Conservation (phyloP, 2,797 vertebrate genomes). For the Chelidonichthys spinosus region DNA sequence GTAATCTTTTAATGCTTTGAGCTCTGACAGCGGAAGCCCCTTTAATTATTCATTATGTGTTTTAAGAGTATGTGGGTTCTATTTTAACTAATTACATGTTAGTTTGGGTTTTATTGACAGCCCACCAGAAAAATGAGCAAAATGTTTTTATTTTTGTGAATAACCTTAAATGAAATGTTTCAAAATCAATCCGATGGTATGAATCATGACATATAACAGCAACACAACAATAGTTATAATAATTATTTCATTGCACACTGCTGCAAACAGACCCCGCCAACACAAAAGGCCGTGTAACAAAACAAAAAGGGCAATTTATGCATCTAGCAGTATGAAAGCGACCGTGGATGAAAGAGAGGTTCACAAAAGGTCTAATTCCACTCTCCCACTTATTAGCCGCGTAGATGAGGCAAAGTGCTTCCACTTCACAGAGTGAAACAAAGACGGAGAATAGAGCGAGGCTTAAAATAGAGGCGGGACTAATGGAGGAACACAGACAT, state of each 20-base stretch:
- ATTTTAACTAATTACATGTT: too few relatives aligned
- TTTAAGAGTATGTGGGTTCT: too few relatives aligned
- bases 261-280: constrained; percentile 1
- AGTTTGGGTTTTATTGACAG: too few relatives aligned
- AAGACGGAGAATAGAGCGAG: constrained; percentile 62
- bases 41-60: too few relatives aligned
- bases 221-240: background rate
- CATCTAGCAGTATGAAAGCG: constrained; percentile 41
- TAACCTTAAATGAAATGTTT: too few relatives aligned
- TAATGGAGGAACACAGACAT: constrained; percentile 30
- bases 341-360: constrained; percentile 63
- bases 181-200: too few relatives aligned
- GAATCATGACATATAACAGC: too few relatives aligned
- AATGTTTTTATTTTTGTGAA: too few relatives aligned
- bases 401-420: constrained; percentile 41
- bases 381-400: constrained; percentile 50
- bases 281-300: constrained; percentile 29
- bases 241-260: background rate
- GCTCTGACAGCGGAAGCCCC: too few relatives aligned
- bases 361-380: constrained; percentile 67
- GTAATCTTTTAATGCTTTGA: too few relatives aligned
- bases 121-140: too few relatives aligned
- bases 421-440: constrained; percentile 58
- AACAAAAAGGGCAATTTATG: constrained; percentile 44
- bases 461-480: constrained; percentile 57